phyloP scores from a whole-genome alignment of 30 jellyfish, hydroid and myxozoan genomes.

The Catostylus mosaicus region DNA sequence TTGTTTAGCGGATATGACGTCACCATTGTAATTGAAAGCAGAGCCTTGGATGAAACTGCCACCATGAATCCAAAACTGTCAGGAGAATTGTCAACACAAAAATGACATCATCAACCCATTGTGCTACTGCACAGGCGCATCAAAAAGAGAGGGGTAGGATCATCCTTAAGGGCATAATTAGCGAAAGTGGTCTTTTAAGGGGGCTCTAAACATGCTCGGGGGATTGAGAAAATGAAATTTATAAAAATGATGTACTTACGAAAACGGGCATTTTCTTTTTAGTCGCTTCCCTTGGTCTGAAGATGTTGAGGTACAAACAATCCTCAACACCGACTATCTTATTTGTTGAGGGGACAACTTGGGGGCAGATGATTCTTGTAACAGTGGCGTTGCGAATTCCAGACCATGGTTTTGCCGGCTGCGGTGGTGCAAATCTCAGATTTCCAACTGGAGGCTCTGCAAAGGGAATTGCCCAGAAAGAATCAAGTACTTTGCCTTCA shows the following conservation, averaged over 20 bases:
- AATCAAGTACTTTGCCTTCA: not conserved
- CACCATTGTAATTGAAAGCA: constrained; percentile 6
- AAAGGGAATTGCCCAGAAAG: constrained; percentile 23
- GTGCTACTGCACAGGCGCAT: not conserved
- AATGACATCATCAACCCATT: not conserved
- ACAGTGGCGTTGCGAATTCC: constrained; percentile 13
- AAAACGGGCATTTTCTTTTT: not conserved
- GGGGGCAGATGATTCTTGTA: constrained; percentile 12
- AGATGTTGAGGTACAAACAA: constrained; percentile 21
- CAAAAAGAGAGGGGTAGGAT: not conserved
- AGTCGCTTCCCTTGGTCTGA: not conserved
- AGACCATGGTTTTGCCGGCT: constrained; percentile 17
- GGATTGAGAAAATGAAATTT: not conserved
- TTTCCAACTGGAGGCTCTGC: constrained; percentile 48
- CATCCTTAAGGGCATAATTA: not conserved
- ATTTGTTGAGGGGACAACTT: not conserved
- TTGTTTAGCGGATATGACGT: constrained; percentile 11
- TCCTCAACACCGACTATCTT: constrained; percentile 16
- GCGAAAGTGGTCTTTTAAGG: not conserved
- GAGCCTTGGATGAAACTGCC: constrained; percentile 29
- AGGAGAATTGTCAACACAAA: not conserved
- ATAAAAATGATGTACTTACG: not conserved
- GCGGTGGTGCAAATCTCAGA: constrained; percentile 26
- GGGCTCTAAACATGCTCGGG: not conserved
- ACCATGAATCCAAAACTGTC: constrained; percentile 61